These are phyloP conservation scores for Drosophila merina DNA, from an alignment of 2,888 invertebrate genomes.

Conservation along the genomic window DNA sequence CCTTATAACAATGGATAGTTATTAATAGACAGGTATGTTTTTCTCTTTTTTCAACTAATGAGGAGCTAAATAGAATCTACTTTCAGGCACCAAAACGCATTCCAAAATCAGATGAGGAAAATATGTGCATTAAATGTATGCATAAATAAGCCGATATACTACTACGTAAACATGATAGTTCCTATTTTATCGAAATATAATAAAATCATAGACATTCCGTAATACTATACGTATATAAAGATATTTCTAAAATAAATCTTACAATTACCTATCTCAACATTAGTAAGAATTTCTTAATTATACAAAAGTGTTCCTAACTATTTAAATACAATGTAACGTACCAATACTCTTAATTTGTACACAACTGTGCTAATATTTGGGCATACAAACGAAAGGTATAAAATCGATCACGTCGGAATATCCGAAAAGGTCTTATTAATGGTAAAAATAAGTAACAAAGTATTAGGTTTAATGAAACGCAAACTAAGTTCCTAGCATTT, in stretches of 20 bases:
- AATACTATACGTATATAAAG: conserved; percentile 44
- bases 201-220: conserved; percentile 52
- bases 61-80: background rate
- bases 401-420: background rate
- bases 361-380: conserved; percentile 20
- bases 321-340: conserved; percentile 61
- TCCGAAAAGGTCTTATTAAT: background rate
- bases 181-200: conserved; percentile 70
- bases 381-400: conserved; percentile 1
- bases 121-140: conserved; percentile 31
- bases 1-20: conserved; percentile 17
- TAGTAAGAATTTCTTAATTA: conserved; percentile 52
- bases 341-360: conserved; percentile 36
- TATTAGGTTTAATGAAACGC: conserved; percentile 62
- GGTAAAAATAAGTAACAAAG: conserved; percentile 17
- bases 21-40: conserved; percentile 14
- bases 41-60: background rate
- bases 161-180: conserved; percentile 75
- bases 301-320: conserved; percentile 75
- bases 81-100: conserved; percentile 18
- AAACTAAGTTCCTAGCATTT: conserved; percentile 79
- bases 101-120: background rate
- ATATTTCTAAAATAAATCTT: conserved; percentile 45
- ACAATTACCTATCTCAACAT: conserved; percentile 34
- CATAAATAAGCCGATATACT: conserved; percentile 50